Conservation (phyloP, 2,113 vertebrate genomes). For the Corythaeola cristata region DNA sequence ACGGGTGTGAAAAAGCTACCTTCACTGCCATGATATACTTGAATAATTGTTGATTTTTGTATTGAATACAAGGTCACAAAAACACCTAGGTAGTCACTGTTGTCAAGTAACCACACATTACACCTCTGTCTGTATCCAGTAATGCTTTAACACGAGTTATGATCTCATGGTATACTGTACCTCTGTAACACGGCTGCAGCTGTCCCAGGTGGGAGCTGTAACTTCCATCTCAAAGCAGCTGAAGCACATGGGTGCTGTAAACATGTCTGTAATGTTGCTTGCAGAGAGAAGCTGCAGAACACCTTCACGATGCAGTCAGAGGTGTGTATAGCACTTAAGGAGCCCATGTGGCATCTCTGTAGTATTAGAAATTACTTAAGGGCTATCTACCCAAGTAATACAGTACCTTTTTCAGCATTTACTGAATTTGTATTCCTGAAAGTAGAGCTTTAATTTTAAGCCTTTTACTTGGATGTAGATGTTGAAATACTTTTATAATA, state of each 20-base stretch:
- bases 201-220: neutral
- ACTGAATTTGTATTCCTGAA: neutral
- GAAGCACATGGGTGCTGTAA: neutral
- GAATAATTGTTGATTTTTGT: neutral
- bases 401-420: neutral
- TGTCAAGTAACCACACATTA: neutral
- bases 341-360: neutral
- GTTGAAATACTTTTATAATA: conserved; percentile 55
- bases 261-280: neutral
- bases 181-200: neutral
- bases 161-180: neutral
- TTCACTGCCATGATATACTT: neutral
- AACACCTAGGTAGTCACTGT: neutral
- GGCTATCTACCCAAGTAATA: neutral
- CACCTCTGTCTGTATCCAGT: neutral
- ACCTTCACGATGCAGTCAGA: neutral
- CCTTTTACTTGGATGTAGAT: conserved; percentile 4
- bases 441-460: neutral
- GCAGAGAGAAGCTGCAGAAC: neutral
- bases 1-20: neutral
- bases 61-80: neutral
- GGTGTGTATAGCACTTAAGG: neutral
- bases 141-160: neutral
- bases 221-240: neutral
- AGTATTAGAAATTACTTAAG: neutral